Percentiles rank a stretch among this genome's conserved stretches.
Evolutionary conservation across 1,140 invertebrate genomes (phyloP).

Genomic region (Meloidogyne chitwoodi): DNA sequence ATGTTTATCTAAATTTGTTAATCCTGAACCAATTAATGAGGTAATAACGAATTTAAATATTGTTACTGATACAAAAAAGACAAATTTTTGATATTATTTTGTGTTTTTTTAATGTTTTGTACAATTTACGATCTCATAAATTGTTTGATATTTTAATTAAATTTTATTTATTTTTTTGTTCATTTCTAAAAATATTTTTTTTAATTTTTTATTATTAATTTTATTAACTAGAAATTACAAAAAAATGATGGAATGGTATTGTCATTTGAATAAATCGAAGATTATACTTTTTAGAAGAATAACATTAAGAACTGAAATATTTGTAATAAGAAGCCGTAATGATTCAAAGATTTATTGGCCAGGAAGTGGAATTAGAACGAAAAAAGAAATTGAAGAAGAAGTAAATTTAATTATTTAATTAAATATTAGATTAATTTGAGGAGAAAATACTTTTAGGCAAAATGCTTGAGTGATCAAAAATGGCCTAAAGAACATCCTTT

Average conservation of each 20-base stretch:
- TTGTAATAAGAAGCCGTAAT: background rate
- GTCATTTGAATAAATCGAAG: background rate
- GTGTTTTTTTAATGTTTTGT: too few relatives aligned
- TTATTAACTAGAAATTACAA: too few relatives aligned
- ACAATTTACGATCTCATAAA: background rate
- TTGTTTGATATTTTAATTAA: background rate
- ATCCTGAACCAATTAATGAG: background rate
- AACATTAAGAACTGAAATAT: background rate
- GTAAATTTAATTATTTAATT: background rate
- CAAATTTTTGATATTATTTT: too few relatives aligned
- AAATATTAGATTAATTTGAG: background rate
- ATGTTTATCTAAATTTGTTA: background rate
- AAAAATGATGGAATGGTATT: background rate
- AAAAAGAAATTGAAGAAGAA: slow-evolving; percentile 24
- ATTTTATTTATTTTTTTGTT: background rate
- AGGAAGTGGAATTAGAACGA: slow-evolving; percentile 17
- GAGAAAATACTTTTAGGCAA: slow-evolving; percentile 21
- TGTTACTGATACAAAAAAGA: background rate
- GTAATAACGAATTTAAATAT: background rate
- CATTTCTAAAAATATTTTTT: background rate
- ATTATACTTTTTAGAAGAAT: background rate
- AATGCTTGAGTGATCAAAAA: slow-evolving; percentile 10
- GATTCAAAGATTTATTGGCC: slow-evolving; percentile 9
- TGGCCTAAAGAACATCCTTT: slow-evolving; percentile 20
- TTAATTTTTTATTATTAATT: background rate